Conservation (phyloP, 2,113 vertebrate species). For the Heteronetta atricapilla region DNA sequence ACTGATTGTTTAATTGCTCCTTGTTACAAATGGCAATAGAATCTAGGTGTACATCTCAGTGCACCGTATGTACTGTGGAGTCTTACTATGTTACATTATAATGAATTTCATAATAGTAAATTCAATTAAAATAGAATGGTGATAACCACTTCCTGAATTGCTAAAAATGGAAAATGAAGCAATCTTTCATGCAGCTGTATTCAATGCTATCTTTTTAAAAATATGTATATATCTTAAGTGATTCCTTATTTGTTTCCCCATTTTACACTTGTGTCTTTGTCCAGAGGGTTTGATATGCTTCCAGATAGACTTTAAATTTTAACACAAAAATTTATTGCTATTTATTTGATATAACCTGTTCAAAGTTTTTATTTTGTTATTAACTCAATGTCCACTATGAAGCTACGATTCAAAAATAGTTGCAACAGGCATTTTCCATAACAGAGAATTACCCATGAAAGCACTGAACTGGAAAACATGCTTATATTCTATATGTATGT, state of each 20-base stretch:
- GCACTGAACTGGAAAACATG: background rate
- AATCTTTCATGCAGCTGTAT: background rate
- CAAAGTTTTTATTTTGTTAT: background rate
- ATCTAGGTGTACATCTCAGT: background rate
- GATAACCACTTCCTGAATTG: background rate
- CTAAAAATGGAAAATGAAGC: background rate
- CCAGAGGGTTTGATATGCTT: background rate
- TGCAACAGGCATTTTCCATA: background rate
- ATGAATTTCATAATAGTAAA: background rate
- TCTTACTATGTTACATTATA: background rate
- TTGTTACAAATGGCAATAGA: background rate
- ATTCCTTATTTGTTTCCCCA: background rate
- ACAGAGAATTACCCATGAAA: background rate
- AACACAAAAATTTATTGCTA: background rate
- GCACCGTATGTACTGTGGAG: background rate
- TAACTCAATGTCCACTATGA: background rate
- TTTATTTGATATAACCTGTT: background rate
- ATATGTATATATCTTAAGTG: background rate
- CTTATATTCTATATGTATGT: background rate
- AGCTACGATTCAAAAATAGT: background rate
- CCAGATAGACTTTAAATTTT: background rate
- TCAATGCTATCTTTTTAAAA: background rate
- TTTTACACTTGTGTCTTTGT: background rate
- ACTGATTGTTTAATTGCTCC: background rate
- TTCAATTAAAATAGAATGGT: background rate